These are phyloP conservation scores for Drosophila nebulosa DNA, from an alignment of 1,140 invertebrate genomes.

Conservation along the genomic window DNA sequence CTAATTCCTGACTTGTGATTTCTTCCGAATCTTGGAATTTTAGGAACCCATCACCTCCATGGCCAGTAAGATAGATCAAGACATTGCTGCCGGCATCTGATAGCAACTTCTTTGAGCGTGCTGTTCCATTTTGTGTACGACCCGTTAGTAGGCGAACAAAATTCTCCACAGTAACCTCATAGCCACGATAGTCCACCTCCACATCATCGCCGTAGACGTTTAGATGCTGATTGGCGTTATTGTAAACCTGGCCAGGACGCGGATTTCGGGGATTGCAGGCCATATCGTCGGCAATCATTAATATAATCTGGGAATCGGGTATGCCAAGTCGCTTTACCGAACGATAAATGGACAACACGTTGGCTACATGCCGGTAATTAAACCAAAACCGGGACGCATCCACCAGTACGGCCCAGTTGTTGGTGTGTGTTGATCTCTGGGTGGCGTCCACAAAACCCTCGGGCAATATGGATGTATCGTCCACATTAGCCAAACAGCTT, in stretches of 20 bases:
- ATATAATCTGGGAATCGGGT: constrained; percentile 97
- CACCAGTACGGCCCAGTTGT: constrained; percentile 99
- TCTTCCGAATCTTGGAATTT: constrained; percentile 99
- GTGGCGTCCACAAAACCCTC: constrained; percentile 64
- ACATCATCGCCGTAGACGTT: constrained; percentile 99
- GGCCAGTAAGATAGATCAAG: constrained; percentile 97
- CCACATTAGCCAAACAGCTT: neutral
- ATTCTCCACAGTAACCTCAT: constrained; percentile 99
- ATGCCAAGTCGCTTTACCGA: constrained; percentile 99
- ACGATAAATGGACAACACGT: constrained; percentile 98
- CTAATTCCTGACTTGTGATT: constrained; percentile 98
- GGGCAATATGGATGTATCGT: constrained; percentile 50
- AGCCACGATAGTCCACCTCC: constrained; percentile 99
- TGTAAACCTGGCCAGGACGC: constrained; percentile 98
- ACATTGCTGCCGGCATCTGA: constrained; percentile 99
- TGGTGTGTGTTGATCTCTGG: constrained; percentile 88
- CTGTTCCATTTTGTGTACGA: constrained; percentile 93
- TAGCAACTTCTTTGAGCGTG: constrained; percentile 95
- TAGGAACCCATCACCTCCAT: constrained; percentile 99
- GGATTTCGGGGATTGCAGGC: constrained; percentile 99
- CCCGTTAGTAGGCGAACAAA: constrained; percentile 98
- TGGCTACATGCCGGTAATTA: constrained; percentile 99
- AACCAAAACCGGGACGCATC: constrained; percentile 99
- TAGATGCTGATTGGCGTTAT: constrained; percentile 98
- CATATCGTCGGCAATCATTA: constrained; percentile 99